Evolutionary conservation across 2,797 vertebrate species (phyloP).

Genomic region (Petrocephalus sullivani): DNA sequence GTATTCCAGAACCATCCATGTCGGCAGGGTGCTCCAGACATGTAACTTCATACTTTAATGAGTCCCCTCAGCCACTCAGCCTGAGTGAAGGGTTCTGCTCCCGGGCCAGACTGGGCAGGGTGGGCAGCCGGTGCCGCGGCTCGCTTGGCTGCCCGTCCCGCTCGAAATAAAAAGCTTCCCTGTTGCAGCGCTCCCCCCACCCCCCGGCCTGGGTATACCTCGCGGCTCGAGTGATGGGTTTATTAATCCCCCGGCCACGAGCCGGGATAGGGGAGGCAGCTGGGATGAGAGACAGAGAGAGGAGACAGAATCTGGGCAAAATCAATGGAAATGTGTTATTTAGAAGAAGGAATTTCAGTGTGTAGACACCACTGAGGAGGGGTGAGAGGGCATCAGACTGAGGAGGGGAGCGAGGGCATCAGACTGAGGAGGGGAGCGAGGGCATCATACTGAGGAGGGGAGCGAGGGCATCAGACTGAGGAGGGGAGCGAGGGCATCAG

Average conservation of each 20-base stretch:
- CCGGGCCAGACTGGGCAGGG: background rate
- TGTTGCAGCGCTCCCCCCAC: constrained; percentile 18
- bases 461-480: too few species aligned
- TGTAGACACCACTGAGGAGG: too few species aligned
- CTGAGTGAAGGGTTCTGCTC: background rate
- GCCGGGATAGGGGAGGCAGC: background rate
- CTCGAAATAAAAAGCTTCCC: constrained; percentile 34
- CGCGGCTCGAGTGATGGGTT: constrained; percentile 39
- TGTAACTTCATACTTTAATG: constrained; percentile 30
- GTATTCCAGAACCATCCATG: too few species aligned
- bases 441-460: background rate
- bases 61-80: background rate
- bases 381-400: too few species aligned
- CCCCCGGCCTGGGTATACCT: too few species aligned
- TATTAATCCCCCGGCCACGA: constrained; percentile 42
- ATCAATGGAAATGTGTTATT: constrained; percentile 18
- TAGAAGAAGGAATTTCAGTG: background rate
- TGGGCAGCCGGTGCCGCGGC: background rate
- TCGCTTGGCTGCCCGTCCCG: background rate
- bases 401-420: too few species aligned
- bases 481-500: background rate
- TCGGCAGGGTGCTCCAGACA: background rate
- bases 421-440: too few species aligned
- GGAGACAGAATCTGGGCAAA: background rate
- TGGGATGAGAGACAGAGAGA: too few species aligned